phyloP scores from a whole-genome alignment of 2,797 vertebrate species.

The Notamacropus eugenii region DNA sequence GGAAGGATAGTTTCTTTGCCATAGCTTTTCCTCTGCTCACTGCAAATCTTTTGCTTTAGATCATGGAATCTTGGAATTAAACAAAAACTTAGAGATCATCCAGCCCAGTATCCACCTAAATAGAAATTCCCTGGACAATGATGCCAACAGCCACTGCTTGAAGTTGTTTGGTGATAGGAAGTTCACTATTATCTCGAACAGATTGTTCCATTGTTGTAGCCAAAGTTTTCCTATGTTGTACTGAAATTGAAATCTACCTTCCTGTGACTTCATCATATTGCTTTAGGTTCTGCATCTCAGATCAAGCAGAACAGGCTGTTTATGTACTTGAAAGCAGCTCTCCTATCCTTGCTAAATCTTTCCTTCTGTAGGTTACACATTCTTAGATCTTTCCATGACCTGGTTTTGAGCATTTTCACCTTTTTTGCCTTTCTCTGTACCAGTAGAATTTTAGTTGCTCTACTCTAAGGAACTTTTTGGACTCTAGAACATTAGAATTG shows the following conservation, averaged over 20 bases:
- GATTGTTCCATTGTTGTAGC: background rate
- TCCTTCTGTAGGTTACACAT: background rate
- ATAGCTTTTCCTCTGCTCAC: background rate
- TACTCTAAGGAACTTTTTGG: background rate
- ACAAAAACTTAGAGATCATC: background rate
- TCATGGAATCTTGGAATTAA: background rate
- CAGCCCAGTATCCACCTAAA: background rate
- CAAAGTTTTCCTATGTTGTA: background rate
- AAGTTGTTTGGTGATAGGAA: background rate
- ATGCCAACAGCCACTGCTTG: background rate
- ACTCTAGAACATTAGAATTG: background rate
- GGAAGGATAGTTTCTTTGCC: background rate
- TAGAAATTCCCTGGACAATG: background rate
- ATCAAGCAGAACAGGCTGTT: background rate
- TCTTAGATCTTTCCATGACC: background rate
- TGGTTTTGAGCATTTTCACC: background rate
- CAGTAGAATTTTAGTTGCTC: background rate
- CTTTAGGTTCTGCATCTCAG: background rate
- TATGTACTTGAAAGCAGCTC: background rate
- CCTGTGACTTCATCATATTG: background rate
- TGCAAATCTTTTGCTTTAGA: background rate
- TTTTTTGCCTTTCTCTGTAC: background rate
- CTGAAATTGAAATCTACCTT: background rate
- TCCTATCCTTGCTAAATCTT: background rate
- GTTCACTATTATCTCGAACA: background rate